Percentiles rank a stretch among this genome's conserved stretches.
Conservation (phyloP, 2,888 invertebrate genomes). For the Chloromyia formosa region DNA sequence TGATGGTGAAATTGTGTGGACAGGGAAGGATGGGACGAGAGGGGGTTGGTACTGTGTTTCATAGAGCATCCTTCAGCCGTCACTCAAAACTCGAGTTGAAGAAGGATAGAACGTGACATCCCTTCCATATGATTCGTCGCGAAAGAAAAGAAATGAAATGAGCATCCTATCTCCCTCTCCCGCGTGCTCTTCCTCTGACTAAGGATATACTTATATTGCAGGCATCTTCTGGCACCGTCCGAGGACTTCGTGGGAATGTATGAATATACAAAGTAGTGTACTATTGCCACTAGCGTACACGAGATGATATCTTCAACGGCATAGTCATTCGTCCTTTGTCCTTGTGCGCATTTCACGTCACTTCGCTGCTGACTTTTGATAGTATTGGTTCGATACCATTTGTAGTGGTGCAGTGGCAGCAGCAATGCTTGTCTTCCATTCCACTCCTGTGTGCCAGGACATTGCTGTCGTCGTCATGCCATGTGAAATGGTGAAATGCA, state of each 20-base stretch:
- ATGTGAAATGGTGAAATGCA: conserved; percentile 51
- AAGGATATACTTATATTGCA: not conserved
- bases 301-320: conserved; percentile 19
- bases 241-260: conserved; percentile 32
- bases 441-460: conserved; percentile 19
- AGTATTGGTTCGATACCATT: conserved; percentile 24
- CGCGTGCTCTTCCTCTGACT: not conserved
- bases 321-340: conserved; percentile 33
- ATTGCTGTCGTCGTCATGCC: conserved; percentile 41
- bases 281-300: conserved; percentile 2
- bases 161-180: conserved; percentile 18
- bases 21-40: not conserved
- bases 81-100: conserved; percentile 43
- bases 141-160: not conserved
- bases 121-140: conserved; percentile 1
- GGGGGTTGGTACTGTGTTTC: not conserved
- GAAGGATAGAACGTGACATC: conserved; percentile 44
- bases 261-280: conserved; percentile 31
- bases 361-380: conserved; percentile 13
- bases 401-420: not conserved
- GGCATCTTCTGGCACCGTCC: conserved; percentile 41
- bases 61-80: conserved; percentile 42
- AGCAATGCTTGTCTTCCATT: not conserved
- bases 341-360: conserved; percentile 28
- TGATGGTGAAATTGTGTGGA: conserved; percentile 18